A percentile compares a stretch with the other conserved stretches of the same genome.
These are phyloP conservation scores for Eupeodes luniger DNA, from an alignment of 2,888 invertebrate species.

Conservation along the genomic window DNA sequence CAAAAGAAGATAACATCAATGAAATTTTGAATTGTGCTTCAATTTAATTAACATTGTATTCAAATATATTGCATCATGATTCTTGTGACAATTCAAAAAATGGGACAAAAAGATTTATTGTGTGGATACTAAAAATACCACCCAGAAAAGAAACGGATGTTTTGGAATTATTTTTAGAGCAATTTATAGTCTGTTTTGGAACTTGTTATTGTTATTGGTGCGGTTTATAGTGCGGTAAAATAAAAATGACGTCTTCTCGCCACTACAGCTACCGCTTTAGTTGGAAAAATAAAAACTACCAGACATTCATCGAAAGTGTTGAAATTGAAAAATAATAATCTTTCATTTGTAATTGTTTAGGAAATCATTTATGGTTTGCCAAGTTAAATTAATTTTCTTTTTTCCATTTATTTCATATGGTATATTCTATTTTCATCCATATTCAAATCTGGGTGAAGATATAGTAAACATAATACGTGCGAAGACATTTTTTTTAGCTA, in stretches of 20 bases:
- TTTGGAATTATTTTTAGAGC: slow-evolving; percentile 14
- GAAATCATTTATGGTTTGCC: neutral
- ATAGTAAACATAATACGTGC: neutral
- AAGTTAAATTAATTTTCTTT: neutral
- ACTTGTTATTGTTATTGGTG: neutral
- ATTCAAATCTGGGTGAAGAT: neutral
- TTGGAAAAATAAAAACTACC: neutral
- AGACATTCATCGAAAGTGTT: neutral
- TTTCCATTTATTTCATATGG: neutral
- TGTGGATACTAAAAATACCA: neutral
- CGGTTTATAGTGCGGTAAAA: neutral
- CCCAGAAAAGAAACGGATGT: neutral
- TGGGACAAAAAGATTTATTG: neutral
- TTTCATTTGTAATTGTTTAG: neutral
- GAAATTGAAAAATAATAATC: neutral
- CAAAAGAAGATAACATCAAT: neutral
- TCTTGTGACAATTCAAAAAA: slow-evolving; percentile 4
- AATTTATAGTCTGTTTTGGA: neutral
- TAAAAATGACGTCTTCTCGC: neutral
- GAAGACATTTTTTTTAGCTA: neutral
- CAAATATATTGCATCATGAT: slow-evolving; percentile 19
- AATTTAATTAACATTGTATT: slow-evolving; percentile 12
- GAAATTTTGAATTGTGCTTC: neutral
- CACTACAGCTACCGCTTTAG: too few species aligned
- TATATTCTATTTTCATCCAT: neutral